Evolutionary conservation across 2,888 invertebrate genomes (phyloP).

Genomic region (Erebia epiphron): DNA sequence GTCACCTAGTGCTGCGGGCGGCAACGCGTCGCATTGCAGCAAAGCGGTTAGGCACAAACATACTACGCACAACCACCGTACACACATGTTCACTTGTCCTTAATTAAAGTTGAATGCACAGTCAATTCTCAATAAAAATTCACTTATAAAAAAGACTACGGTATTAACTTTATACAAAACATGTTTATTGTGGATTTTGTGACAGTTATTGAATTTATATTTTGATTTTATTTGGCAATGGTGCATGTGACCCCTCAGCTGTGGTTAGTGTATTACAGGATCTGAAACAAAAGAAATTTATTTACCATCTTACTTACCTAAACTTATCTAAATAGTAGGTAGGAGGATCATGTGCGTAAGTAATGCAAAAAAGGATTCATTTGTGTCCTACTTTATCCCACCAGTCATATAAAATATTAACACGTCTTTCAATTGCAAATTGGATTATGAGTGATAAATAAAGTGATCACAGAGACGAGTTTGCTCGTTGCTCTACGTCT

Average conservation of each 20-base stretch:
- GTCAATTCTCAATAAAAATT: background rate
- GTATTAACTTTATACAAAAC: constrained; percentile 13
- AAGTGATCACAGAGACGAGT: too few species aligned
- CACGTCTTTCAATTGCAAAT: too few species aligned
- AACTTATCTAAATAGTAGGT: too few species aligned
- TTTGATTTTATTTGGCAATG: background rate
- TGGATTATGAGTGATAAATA: too few species aligned
- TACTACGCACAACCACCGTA: constrained; percentile 63
- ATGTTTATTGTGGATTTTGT: background rate
- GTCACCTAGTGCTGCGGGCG: constrained; percentile 77
- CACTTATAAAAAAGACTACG: constrained; percentile 13
- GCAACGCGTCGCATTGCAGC: constrained; percentile 63
- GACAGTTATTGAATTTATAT: background rate
- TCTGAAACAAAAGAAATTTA: constrained; percentile 3
- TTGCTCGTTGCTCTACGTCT: too few species aligned
- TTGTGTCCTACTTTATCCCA: too few species aligned
- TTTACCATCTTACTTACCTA: background rate
- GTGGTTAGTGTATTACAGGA: background rate
- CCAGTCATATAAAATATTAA: too few species aligned
- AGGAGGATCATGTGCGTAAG: too few species aligned
- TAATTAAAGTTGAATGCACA: constrained; percentile 13
- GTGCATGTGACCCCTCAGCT: background rate
- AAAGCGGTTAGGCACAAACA: constrained; percentile 57
- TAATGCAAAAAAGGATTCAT: too few species aligned
- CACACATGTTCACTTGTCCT: constrained; percentile 47